Evolutionary conservation across 2,797 vertebrate species (phyloP), one percentile per base, ranked within the genome.

Genomic region (Danionella dracula): DNA sequence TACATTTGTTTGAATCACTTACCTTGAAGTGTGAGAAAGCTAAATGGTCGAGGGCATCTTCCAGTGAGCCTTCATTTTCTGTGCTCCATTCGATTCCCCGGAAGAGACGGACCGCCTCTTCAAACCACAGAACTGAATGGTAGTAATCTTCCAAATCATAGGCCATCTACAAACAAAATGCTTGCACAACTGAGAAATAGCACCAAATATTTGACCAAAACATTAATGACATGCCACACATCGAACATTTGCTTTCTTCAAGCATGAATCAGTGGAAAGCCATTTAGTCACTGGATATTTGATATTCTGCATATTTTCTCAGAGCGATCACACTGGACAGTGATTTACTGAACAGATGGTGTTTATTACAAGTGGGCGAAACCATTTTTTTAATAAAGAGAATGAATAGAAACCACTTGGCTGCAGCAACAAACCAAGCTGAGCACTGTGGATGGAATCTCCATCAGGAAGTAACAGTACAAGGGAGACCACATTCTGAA

Each of bases 11-110:
- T n/a, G n/a, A 11, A 34, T 50, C 23, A 42, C 56, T 7, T 60
- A 93, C 94, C 90, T 94, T 95, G 77, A 93, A 98, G 80, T 94
- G 92, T 75, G 96, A 94, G 74, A 96, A 98, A 8, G 96, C 95
- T 29, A 98, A 82, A 50, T 98, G 91, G 76, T 98, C 94, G 77
- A 98, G 84, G 29, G 94, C 93, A 0, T 93, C 92, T 73, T 94
- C 90, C 9, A 97, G 79, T 54, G 89, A 94, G 5, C 92, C 94
- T 54, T 90, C 76, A 11, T 96, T 90, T 77, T 95, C 94, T 0
- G 82, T 90, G 15, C 86, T 92, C 93, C 93, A 93, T 31, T 73
- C 83, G 41, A 88, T 77, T 23, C 81, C 76, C 57, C 90, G 89
- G 82, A 96, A 97, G 58, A 94, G 93, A 65, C 78, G 76, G 4